Percentiles rank a stretch among this genome's conserved stretches.
These are phyloP conservation scores for Campoletis raptor DNA, from an alignment of 2,888 invertebrate species.

Conservation along the genomic window DNA sequence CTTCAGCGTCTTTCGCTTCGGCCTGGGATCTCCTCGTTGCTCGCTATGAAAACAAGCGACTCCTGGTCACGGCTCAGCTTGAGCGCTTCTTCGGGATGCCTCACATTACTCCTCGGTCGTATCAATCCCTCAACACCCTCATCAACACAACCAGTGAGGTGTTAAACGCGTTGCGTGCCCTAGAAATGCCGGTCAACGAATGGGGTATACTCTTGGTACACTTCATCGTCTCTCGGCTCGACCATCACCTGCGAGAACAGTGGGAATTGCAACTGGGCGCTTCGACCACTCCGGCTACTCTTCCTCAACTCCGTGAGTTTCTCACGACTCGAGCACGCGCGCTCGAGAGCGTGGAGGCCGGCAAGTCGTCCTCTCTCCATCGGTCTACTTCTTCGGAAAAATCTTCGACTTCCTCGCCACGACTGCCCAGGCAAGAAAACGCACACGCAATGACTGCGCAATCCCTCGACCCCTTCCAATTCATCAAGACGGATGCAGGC, in stretches of 20 bases:
- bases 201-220: conserved; percentile 33
- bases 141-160: neutral
- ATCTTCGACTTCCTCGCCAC: no score
- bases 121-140: conserved; percentile 4
- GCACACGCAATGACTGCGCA: no score
- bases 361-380: neutral
- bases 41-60: neutral
- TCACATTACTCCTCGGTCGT: neutral
- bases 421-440: neutral
- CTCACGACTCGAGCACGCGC: conserved; percentile 19
- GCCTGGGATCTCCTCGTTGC: neutral
- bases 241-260: conserved; percentile 11
- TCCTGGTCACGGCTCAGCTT: neutral
- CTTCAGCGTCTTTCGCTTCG: neutral
- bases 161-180: conserved; percentile 8
- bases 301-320: conserved; percentile 2
- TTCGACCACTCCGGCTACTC: conserved; percentile 26
- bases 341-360: conserved; percentile 8
- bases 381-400: neutral
- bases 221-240: conserved; percentile 24
- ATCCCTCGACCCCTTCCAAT: neutral
- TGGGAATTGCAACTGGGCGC: conserved; percentile 35
- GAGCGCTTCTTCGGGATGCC: neutral
- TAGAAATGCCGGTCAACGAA: conserved; percentile 16
- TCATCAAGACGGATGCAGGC: no score